These are phyloP conservation scores for Hylia prasina DNA, from an alignment of 2,113 vertebrate genomes.

Conservation along the genomic window DNA sequence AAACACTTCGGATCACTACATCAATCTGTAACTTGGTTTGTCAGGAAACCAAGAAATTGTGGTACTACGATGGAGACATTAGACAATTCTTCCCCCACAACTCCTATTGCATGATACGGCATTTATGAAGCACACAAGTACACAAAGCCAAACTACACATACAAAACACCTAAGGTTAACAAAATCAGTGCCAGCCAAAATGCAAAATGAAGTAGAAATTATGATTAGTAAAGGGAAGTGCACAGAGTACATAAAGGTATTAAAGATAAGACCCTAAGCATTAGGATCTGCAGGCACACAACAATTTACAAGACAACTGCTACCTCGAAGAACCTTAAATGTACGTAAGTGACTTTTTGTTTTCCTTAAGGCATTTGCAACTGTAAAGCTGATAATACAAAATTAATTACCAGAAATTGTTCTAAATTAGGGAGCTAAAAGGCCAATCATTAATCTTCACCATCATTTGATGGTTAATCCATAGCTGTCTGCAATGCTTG, in stretches of 20 bases:
- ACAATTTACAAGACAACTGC: conserved; percentile 16
- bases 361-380: conserved; percentile 80
- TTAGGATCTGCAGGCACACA: background rate
- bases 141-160: background rate
- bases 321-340: conserved; percentile 16
- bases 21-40: background rate
- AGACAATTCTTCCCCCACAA: background rate
- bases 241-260: background rate
- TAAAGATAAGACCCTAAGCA: background rate
- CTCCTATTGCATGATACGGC: background rate
- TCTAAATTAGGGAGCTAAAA: conserved; percentile 95
- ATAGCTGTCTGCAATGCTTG: conserved; percentile 81
- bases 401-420: conserved; percentile 98
- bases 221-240: background rate
- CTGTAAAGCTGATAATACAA: conserved; percentile 87
- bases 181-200: background rate
- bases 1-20: background rate
- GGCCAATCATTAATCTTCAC: conserved; percentile 92
- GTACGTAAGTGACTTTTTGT: conserved; percentile 45
- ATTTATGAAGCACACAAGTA: background rate
- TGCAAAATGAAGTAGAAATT: background rate
- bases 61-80: fast-evolving
- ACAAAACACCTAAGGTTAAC: background rate
- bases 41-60: background rate
- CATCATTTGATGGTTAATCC: conserved; percentile 91